Conservation (phyloP, 2,888 invertebrate species). For the Catocala sponsa region DNA sequence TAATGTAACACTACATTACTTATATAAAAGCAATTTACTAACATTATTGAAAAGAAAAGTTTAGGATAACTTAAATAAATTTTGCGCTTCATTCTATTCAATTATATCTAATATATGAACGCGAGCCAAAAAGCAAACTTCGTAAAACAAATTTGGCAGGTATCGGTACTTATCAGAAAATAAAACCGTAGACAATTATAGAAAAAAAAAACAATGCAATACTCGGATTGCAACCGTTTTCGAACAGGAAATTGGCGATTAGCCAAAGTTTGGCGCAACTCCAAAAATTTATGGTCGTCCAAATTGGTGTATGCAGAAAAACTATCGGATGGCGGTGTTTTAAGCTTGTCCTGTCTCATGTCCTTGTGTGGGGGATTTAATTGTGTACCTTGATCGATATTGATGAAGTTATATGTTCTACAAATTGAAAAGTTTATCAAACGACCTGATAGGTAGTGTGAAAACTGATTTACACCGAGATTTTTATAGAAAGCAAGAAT, state of each 20-base stretch:
- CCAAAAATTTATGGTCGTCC: conserved; percentile 31
- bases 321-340: conserved; percentile 1
- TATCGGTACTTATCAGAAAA: conserved; percentile 5
- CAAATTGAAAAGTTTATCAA: too few species aligned
- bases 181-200: conserved; percentile 10
- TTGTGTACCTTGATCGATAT: background rate
- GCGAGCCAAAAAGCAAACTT: too few species aligned
- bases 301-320: conserved; percentile 20
- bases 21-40: background rate
- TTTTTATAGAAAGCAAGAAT: too few species aligned
- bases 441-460: too few species aligned
- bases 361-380: background rate
- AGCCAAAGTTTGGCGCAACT: conserved; percentile 43
- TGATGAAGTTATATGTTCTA: background rate
- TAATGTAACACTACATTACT: too few species aligned
- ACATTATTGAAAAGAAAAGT: background rate
- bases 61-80: too few species aligned
- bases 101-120: too few species aligned
- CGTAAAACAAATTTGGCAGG: background rate
- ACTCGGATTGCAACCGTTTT: conserved; percentile 31
- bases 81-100: too few species aligned
- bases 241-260: conserved; percentile 39
- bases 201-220: conserved; percentile 22
- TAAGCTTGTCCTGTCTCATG: background rate
- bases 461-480: too few species aligned